These are phyloP conservation scores for Taenioides sp. DNA, from an alignment of 2,797 vertebrate genomes.

Conservation along the genomic window DNA sequence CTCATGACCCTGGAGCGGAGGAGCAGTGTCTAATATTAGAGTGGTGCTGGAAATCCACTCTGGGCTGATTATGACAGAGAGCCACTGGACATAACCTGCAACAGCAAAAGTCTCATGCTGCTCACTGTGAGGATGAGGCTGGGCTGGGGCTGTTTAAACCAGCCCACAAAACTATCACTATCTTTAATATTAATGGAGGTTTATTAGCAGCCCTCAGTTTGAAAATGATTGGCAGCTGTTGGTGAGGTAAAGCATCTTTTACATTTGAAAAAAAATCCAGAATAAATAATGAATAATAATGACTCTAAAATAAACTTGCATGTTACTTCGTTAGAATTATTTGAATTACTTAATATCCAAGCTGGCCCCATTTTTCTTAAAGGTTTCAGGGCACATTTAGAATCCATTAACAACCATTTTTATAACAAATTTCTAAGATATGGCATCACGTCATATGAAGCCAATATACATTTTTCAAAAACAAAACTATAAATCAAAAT, in stretches of 20 bases:
- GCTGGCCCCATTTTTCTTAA: not conserved
- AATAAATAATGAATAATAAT: too few relatives aligned
- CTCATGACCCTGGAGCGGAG: slow-evolving; percentile 17
- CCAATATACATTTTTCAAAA: not conserved
- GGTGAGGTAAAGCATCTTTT: too few relatives aligned
- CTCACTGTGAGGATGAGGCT: not conserved
- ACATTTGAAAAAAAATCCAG: too few relatives aligned
- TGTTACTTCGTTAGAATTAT: not conserved
- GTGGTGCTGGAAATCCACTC: slow-evolving; percentile 62
- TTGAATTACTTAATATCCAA: not conserved
- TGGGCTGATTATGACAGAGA: slow-evolving; percentile 57
- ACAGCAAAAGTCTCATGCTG: slow-evolving; percentile 38
- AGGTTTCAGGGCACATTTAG: not conserved
- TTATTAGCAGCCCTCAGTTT: not conserved
- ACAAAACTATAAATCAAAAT: not conserved
- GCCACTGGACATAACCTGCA: slow-evolving; percentile 40
- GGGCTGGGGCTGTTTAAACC: not conserved
- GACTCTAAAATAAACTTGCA: too few relatives aligned
- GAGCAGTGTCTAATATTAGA: slow-evolving; percentile 55
- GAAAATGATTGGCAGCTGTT: not conserved
- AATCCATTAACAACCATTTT: not conserved
- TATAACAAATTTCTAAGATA: not conserved
- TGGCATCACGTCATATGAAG: not conserved
- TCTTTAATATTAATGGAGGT: not conserved
- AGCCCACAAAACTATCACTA: not conserved